Conservation (phyloP, 2,888 invertebrate species). For the Pristionchus arcanus region DNA sequence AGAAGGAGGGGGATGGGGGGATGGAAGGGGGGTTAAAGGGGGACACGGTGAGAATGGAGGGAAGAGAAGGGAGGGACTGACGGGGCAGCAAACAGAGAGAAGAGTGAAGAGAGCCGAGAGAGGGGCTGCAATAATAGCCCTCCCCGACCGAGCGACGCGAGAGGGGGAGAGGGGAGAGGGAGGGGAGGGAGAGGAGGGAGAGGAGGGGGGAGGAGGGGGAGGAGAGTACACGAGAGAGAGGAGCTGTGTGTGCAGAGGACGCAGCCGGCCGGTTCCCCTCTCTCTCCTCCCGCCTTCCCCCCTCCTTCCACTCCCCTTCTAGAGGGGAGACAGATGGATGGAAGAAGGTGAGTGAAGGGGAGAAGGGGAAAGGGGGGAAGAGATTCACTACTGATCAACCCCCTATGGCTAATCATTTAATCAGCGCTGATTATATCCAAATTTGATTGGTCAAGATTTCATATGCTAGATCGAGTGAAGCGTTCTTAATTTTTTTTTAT, state of each 20-base stretch:
- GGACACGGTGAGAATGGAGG: conserved; percentile 34
- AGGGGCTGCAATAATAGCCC: conserved; percentile 53
- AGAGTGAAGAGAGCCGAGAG: conserved; percentile 9
- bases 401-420: background rate
- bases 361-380: background rate
- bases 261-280: conserved; percentile 45
- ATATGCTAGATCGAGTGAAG: too few species aligned
- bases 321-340: conserved; percentile 20
- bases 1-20: background rate
- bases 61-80: conserved; percentile 32
- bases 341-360: conserved; percentile 22
- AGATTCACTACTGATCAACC: background rate
- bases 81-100: conserved; percentile 47
- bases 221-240: conserved; percentile 48
- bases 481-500: too few species aligned
- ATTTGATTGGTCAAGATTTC: too few species aligned
- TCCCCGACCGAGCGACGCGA: conserved; percentile 23
- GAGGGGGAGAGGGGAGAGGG: conserved; percentile 6
- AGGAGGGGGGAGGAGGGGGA: background rate
- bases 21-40: background rate
- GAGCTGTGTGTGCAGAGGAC: conserved; percentile 48
- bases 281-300: conserved; percentile 22
- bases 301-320: conserved; percentile 12
- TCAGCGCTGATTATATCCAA: background rate
- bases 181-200: background rate